Evolutionary conservation across 2,797 vertebrate genomes (phyloP), one percentile per base, ranked within the genome.

Genomic region (Phylloscopus collybita): DNA sequence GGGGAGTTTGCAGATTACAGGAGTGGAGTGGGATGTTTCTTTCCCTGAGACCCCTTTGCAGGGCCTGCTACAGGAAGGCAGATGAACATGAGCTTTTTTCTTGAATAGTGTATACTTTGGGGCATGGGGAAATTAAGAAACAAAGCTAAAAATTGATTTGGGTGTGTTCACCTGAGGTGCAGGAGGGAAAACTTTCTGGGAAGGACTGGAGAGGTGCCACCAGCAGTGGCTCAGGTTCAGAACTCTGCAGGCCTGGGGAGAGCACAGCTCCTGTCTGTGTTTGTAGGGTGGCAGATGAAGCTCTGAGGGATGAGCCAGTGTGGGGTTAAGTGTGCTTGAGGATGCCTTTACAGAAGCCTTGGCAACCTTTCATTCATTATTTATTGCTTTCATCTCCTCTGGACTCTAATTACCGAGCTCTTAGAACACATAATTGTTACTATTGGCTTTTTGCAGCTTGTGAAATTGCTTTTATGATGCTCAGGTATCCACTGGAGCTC

Each of bases 331-430:
- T 13, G 80, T 62, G 29, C 53, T 76, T 76, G 44, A 82, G 86
- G 64, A 25, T 50, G 75, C 61, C 53, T 93, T 84, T 85, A 18
- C 56, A 76, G 73, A 54, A 86, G 64, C 71, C 49, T 45, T 61
- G 86, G 62, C 70, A 81, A 8, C 56, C 26, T 91, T 81, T 80
- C 79, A 60, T 82, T 94, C 75, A 32, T 89, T 93, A 87, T 74
- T 91, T 86, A 70, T 76, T 62, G 75, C 90, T 93, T 96, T 91
- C 49, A 70, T 92, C 86, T 94, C 89, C 64, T 92, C 74, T 94
- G 87, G 67, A 60, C 84, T 96, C 87, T 85, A 89, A 95, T 93
- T 89, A 67, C 81, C 29, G 42, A 27, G 81, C 81, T 92, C 85
- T 94, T 49, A 85, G 89, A 85, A 53, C 36, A 53, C 27, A 1